phyloP scores from a whole-genome alignment of 2,888 invertebrate species.

The Mesorhabditis sp. region DNA sequence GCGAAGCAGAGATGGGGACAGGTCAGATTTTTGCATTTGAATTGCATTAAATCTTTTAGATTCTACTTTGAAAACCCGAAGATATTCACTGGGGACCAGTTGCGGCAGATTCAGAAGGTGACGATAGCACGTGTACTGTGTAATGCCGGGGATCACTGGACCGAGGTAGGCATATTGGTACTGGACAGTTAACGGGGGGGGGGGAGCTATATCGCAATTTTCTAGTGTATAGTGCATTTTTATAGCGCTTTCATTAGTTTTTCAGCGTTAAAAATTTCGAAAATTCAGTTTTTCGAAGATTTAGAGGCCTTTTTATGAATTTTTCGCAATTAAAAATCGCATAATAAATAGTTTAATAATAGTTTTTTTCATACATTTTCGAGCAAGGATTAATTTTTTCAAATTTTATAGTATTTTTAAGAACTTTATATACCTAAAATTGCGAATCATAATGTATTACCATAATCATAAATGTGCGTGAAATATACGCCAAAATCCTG shows the following conservation, averaged over 20 bases:
- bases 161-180: conserved; percentile 4
- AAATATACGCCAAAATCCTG: not conserved
- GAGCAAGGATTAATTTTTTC: not conserved
- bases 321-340: no score
- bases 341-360: no score
- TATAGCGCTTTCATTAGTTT: not conserved
- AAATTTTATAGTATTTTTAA: no score
- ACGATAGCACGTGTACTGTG: conserved; percentile 67
- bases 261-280: not conserved
- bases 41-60: conserved; percentile 60
- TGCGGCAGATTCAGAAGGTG: conserved; percentile 75
- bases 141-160: conserved; percentile 37
- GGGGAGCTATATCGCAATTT: no score
- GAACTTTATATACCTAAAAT: no score
- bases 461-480: no score
- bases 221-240: no score
- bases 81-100: conserved; percentile 78
- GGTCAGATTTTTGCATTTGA: conserved; percentile 12
- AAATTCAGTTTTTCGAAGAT: no score
- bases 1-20: conserved; percentile 61
- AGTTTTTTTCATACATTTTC: conserved; percentile 14
- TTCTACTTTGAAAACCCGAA: conserved; percentile 91
- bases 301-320: no score
- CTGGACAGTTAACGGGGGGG: no score
- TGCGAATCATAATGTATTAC: no score